Evolutionary conservation across 92 coral and sea anemone genomes (phyloP), one percentile per base, ranked within the genome.

Genomic region (Pocillopora meandrina): DNA sequence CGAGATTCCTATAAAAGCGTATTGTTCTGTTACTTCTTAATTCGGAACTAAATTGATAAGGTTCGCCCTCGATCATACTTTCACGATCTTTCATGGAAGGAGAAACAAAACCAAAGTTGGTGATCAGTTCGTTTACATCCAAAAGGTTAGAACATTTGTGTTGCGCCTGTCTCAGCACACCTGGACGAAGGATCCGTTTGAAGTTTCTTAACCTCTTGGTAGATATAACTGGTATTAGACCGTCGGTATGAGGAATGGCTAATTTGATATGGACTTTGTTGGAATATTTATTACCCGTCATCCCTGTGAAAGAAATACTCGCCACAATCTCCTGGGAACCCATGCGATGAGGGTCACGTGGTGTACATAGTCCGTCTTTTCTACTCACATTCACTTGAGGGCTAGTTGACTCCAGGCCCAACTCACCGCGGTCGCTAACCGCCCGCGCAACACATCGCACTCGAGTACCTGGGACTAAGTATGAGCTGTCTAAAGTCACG

Each of bases 361-460:
- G 74, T 77, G 56, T 83, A 61, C 99, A 97, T 76, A 92, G 65
- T 9, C 99, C 99, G 61, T 91, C 89, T 66, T 84, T 83, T 56
- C 82, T 85, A 52, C 93, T 92, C 61, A 91, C 89, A 66, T 76
- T 91, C 12, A 89, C 89, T 65, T 89, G 86, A n/a, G 74, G 65
- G 72, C 99, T 94, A 61, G 90, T 87, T 60, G 98, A 97, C 70
- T 88, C 97, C 47, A 93, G 87, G 63, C 99, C 99, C 85, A 89
- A 76, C 77, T 95, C 95, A 23, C 93, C 93, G 76, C 87, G 81
- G 77, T 84, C 57, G 15, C 93, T 94, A 73, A 91, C 91, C 33
- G 99, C 98, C 2, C 98, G 98, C 72, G 99, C 94, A 36, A 90
- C 81, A 86, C 99, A 97, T 15, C 97, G 92, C 52, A 97, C 79